Percentiles rank a stretch among this genome's conserved stretches.
Evolutionary conservation across 2,797 vertebrate species (phyloP).

Genomic region (Notolabrus celidotus): DNA sequence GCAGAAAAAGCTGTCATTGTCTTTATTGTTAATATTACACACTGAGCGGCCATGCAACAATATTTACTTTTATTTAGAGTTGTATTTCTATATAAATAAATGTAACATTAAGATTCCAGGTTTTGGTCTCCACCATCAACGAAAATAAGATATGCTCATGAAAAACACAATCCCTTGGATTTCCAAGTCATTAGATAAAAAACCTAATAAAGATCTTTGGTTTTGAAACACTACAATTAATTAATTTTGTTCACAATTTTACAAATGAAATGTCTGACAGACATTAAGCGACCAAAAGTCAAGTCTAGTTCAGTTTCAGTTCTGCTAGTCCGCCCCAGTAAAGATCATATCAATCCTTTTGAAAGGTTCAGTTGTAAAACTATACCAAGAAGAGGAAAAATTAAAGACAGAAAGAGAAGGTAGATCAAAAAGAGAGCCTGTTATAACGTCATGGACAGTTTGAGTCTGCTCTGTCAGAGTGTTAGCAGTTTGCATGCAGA

Average conservation of each 20-base stretch:
- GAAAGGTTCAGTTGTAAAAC: not conserved
- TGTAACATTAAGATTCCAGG: no score
- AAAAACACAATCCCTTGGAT: no score
- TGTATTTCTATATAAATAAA: not conserved
- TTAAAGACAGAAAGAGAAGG: not conserved
- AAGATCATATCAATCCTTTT: not conserved
- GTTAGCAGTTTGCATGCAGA: constrained; percentile 5
- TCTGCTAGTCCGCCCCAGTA: not conserved
- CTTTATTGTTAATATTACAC: not conserved
- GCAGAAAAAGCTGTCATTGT: not conserved
- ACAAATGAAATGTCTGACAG: not conserved
- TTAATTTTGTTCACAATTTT: no score
- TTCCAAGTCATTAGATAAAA: no score
- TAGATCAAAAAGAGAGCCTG: not conserved
- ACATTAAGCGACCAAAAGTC: not conserved
- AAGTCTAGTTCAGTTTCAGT: not conserved
- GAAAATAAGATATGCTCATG: no score
- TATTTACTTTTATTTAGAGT: not conserved
- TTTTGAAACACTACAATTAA: no score
- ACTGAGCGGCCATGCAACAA: not conserved
- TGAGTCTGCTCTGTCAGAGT: not conserved
- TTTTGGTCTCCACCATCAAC: no score
- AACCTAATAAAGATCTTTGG: no score
- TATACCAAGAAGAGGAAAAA: not conserved
- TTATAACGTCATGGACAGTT: not conserved